These are phyloP conservation scores for Acholoe squamosa DNA, from an alignment of 2,888 invertebrate genomes.

Conservation along the genomic window DNA sequence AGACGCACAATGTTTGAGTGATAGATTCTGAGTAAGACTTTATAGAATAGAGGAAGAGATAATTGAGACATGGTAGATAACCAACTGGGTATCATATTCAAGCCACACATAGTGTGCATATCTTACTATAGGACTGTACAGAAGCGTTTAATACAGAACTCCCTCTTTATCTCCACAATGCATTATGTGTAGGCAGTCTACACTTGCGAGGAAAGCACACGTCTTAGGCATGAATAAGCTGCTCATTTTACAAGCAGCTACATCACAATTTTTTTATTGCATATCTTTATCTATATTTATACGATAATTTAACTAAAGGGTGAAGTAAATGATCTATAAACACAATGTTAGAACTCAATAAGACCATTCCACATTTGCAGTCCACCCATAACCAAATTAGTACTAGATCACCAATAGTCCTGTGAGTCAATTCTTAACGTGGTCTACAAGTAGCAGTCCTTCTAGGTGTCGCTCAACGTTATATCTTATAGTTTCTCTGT, in stretches of 20 bases:
- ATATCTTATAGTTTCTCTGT: not conserved
- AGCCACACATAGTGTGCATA: too few relatives aligned
- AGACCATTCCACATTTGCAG: constrained; percentile 20
- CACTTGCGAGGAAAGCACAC: constrained; percentile 5
- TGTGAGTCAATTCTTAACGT: not conserved
- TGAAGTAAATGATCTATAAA: not conserved
- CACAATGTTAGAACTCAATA: not conserved
- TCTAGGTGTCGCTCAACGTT: not conserved
- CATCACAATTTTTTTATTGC: not conserved
- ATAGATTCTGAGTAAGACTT: too few relatives aligned
- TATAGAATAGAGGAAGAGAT: too few relatives aligned
- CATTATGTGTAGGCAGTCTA: not conserved
- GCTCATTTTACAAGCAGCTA: not conserved
- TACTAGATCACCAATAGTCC: not conserved
- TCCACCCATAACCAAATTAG: constrained; percentile 14
- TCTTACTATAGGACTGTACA: too few relatives aligned
- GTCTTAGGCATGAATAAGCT: not conserved
- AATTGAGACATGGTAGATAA: too few relatives aligned
- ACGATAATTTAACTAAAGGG: not conserved
- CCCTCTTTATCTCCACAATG: not conserved
- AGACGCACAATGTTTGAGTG: too few relatives aligned
- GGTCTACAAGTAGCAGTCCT: constrained; percentile 45
- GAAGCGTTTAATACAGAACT: too few relatives aligned
- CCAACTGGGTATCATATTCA: too few relatives aligned
- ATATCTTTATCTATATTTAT: not conserved